Base-by-base conservation (phyloP, 1,140 invertebrate genomes). In the Eupristina koningsbergeri region DNA sequence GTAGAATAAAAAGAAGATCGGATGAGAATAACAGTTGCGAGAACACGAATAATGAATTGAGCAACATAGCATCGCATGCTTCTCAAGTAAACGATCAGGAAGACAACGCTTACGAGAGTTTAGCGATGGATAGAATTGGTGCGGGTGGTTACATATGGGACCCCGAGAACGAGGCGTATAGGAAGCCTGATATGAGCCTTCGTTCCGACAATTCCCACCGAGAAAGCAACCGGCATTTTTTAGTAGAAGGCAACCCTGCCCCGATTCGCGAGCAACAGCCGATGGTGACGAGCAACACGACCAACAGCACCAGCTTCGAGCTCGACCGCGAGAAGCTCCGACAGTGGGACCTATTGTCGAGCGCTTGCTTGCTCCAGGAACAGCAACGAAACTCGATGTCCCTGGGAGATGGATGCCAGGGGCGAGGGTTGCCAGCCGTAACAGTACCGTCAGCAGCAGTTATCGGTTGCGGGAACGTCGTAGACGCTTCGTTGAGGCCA, bases 321-420 rank as follows among this genome's bases (percentile, higher is more conserved):
- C 95, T 97, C 86, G 96, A 97, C 92, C 94, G 96, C 87, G 96
- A 97, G 92, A 97, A 96, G 86, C 93, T 97, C 86, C 93, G 96
- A 50, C 96, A 97, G 88, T 97, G 96, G 96, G 96, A 97, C 92
- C 94, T 97, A 84, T 94, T 97, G 94, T 97, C 96, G 67, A 96
- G 96, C 93, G 96, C 94, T 84, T 93, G 93, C 89, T 92, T 93
- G 76, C 90, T 92, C 87, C 91, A 92, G 88, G 92, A 92, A 86
- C 91, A 92, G 88, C 90, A 92, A 84, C 90, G 90, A 50, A 86
- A 84, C 58, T 89, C 89, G 86, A 89, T 89, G 88, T 86, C 87
- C 84, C 89, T 88, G 87, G 89, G 86, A 86, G 87, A 89, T 89
- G 88, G 88, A 39, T 67, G 67, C 67, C 88, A 88, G 88, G 90